Base-by-base conservation (phyloP, 2,113 vertebrate genomes). In the Sitta europaea region DNA sequence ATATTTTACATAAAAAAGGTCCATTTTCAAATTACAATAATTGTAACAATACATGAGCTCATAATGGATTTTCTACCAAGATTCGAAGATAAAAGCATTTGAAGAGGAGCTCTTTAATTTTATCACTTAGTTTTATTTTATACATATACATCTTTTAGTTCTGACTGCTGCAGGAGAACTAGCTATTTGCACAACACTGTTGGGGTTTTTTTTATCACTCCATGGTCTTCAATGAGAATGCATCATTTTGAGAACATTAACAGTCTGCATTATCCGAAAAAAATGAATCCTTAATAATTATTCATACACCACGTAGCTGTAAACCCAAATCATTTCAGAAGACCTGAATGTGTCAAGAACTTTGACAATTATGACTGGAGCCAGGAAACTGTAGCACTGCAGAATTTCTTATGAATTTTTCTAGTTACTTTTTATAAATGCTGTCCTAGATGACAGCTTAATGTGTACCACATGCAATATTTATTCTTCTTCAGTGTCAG, bases 401-500 rank as follows among this genome's bases (percentile, higher is more conserved):
- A 98, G 98, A 99, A 98, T 98, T 98, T 98, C 98, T 98, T 98
- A 98, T 98, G 98, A 98, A 99, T 99, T 99, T 99, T 98, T 98
- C 98, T 98, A 98, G 98, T 98, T 98, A 98, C 98, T 98, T 98
- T 98, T 98, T 98, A 98, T 98, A 98, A 98, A 98, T 96, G 98
- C 98, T 98, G 98, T 98, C 98, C 98, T 98, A 98, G 98, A 98
- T 99, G 99, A 99, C 99, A 99, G 99, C 99, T 99, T 99, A 99
- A 99, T 99, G 99, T 99, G 99, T 99, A 99, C 99, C 99, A 99
- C 99, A 99, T 99, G 99, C 99, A 99, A 99, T 99, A 99, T 99
- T 99, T 99, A 99, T 99, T 99, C 99, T 99, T 99, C 98, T 99
- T 99, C 98, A 99, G 99, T 99, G 99, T 99, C 99, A 99, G 99